Percentiles rank a stretch among this genome's conserved stretches.
Conservation (phyloP, 2,113 vertebrate genomes). For the Aphyosemion australe region DNA sequence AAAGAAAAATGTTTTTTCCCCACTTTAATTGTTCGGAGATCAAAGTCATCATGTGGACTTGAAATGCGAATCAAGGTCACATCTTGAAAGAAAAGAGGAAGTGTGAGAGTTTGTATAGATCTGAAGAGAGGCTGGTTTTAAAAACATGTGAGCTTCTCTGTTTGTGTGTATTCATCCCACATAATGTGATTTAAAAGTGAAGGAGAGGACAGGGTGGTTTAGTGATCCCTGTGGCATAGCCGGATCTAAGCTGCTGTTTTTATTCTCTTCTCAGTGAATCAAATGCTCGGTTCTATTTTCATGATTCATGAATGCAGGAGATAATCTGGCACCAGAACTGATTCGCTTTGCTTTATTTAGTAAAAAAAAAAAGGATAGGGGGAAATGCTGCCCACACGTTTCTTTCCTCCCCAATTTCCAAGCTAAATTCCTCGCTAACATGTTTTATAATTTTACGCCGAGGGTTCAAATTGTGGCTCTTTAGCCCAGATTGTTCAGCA, state of each 20-base stretch:
- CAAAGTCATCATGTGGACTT: constrained; percentile 63
- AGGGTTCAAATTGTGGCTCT: constrained; percentile 47
- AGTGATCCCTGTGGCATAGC: constrained; percentile 47
- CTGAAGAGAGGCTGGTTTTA: constrained; percentile 28
- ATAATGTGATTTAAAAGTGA: constrained; percentile 72
- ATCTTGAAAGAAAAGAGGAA: constrained; percentile 34
- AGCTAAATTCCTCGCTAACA: constrained; percentile 42
- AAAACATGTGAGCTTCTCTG: constrained; percentile 19
- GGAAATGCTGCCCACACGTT: constrained; percentile 47
- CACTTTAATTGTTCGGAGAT: constrained; percentile 47
- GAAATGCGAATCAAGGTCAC: constrained; percentile 63
- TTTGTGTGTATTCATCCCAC: constrained; percentile 49
- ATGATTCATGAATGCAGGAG: constrained; percentile 21
- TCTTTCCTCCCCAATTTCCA: constrained; percentile 9
- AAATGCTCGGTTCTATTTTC: constrained; percentile 37
- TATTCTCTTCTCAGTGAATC: constrained; percentile 48
- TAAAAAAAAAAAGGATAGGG: constrained; percentile 18
- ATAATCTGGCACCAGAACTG: constrained; percentile 30
- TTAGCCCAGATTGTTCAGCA: constrained; percentile 46
- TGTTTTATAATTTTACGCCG: constrained; percentile 61
- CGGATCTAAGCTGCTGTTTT: constrained; percentile 34
- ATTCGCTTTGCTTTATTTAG: constrained; percentile 51
- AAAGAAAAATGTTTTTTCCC: constrained; percentile 9
- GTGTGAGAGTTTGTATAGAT: constrained; percentile 7
- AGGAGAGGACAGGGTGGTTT: constrained; percentile 59